A percentile compares a stretch with the other conserved stretches of the same genome.
phyloP scores from a whole-genome alignment of 2,797 vertebrate genomes.

The Rhodeus uyekii region DNA sequence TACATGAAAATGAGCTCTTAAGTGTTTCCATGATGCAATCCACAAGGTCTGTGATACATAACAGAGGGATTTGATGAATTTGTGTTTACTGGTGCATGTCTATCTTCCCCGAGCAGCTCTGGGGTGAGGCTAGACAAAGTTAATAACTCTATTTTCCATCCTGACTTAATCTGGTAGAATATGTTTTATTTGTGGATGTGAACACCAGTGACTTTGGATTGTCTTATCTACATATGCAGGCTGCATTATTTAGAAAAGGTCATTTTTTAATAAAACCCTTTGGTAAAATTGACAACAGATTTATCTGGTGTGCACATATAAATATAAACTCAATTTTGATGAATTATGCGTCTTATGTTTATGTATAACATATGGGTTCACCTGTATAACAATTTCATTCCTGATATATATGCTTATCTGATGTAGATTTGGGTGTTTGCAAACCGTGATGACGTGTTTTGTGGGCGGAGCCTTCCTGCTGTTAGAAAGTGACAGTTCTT shows the following conservation, averaged over 20 bases:
- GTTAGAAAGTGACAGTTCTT: no score
- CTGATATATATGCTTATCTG: no score
- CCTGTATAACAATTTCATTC: neutral
- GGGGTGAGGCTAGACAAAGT: neutral
- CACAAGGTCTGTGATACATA: conserved; percentile 11
- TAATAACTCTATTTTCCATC: neutral
- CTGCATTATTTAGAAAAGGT: neutral
- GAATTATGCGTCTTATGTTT: neutral
- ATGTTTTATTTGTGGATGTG: neutral
- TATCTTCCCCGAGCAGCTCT: conserved; percentile 74
- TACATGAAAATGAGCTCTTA: conserved; percentile 32
- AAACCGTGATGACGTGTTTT: no score
- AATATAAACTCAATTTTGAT: no score
- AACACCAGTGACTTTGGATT: neutral
- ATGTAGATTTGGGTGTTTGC: no score
- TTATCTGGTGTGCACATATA: neutral
- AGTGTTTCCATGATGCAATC: conserved; percentile 41
- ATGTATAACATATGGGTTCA: neutral
- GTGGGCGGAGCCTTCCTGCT: no score
- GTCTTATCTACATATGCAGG: conserved; percentile 23
- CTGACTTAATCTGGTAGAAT: neutral
- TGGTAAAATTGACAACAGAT: neutral
- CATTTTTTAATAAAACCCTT: neutral
- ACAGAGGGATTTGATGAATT: conserved; percentile 66
- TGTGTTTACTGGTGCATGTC: conserved; percentile 71